Evolutionary conservation across 2,888 invertebrate genomes (phyloP).

Genomic region (Eulithis prunata): DNA sequence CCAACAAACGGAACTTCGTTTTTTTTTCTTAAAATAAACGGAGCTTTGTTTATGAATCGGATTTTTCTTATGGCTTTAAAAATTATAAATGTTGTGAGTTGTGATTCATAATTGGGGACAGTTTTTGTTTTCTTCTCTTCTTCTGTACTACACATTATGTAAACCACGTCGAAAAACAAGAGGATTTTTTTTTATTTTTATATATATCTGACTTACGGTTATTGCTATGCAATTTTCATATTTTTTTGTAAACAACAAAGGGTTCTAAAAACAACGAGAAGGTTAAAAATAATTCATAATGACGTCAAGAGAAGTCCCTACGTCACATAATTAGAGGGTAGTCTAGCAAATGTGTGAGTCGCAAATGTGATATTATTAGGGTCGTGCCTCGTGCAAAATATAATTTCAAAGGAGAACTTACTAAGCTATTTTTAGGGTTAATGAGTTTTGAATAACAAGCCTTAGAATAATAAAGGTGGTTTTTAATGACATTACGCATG

Average conservation of each 20-base stretch:
- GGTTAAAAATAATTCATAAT: conserved; percentile 7
- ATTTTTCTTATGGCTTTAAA: background rate
- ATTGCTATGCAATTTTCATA: too few relatives aligned
- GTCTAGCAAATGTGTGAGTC: conserved; percentile 47
- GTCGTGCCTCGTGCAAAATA: conserved; percentile 49
- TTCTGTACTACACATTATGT: too few relatives aligned
- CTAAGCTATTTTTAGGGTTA: conserved; percentile 61
- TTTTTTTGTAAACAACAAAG: too few relatives aligned
- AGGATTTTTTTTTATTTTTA: too few relatives aligned
- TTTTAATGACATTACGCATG: conserved; percentile 31
- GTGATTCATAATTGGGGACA: too few relatives aligned
- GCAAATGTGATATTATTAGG: conserved; percentile 51
- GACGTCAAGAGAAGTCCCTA: conserved; percentile 44
- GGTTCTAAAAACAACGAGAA: background rate
- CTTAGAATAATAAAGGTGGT: conserved; percentile 33
- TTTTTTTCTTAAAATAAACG: conserved; percentile 5
- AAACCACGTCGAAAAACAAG: too few relatives aligned
- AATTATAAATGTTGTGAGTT: too few relatives aligned
- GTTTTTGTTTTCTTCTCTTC: too few relatives aligned
- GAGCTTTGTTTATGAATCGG: background rate
- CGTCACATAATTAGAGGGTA: conserved; percentile 54
- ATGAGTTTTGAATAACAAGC: conserved; percentile 51
- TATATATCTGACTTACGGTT: too few relatives aligned
- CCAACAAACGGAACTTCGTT: conserved; percentile 15
- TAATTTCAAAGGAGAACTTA: conserved; percentile 52